Evolutionary conservation across 2,888 invertebrate species (phyloP).

Genomic region (Schizaphis graminum): DNA sequence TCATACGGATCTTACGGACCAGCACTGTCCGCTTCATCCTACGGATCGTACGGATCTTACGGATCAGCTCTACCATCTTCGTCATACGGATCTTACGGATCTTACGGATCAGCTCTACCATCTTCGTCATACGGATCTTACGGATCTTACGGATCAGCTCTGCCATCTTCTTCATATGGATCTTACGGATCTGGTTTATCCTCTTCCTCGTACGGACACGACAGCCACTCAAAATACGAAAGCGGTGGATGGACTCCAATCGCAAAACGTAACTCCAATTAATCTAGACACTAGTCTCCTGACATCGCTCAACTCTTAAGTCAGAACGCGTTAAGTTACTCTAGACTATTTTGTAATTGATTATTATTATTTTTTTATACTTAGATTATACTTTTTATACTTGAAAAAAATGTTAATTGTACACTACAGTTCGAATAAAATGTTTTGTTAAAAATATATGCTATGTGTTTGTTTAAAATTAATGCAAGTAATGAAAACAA

Average conservation of each 20-base stretch:
- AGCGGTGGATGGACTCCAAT: constrained; percentile 54
- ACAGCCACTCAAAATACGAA: constrained; percentile 45
- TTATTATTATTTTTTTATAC: constrained; percentile 41
- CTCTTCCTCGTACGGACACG: constrained; percentile 31
- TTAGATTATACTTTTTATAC: constrained; percentile 54
- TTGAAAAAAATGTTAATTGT: constrained; percentile 27
- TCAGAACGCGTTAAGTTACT: not conserved
- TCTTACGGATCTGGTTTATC: constrained; percentile 13
- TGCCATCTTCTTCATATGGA: not conserved
- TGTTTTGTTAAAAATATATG: constrained; percentile 45
- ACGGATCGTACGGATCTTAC: not conserved
- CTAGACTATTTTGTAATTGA: constrained; percentile 23
- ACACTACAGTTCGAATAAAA: constrained; percentile 33
- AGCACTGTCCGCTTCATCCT: not conserved
- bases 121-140: constrained; percentile 12
- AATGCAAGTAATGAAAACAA: not conserved
- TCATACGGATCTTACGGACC: not conserved
- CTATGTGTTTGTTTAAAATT: not conserved
- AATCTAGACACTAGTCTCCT: not conserved
- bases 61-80: not conserved
- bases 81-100: not conserved
- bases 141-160: constrained; percentile 19
- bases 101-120: not conserved
- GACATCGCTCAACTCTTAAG: constrained; percentile 31
- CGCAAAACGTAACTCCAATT: constrained; percentile 44